Evolutionary conservation across 2,888 invertebrate species (phyloP).

Genomic region (Drosophila emarginata): DNA sequence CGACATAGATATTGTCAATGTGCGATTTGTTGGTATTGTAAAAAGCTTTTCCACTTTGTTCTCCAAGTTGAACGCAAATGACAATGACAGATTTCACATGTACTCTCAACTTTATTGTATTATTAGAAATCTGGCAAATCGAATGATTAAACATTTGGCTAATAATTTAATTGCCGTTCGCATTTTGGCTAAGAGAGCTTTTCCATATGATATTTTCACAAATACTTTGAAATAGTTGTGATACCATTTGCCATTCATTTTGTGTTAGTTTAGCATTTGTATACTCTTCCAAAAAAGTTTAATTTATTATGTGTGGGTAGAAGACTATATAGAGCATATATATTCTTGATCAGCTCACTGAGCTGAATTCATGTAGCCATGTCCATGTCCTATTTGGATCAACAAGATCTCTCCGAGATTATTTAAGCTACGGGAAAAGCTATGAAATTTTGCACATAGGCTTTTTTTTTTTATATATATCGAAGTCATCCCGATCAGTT

Average conservation of each 20-base stretch:
- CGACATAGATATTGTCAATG: slow-evolving; percentile 30
- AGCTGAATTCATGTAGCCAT: no score
- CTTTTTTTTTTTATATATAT: no score
- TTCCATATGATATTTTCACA: background rate
- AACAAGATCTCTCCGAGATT: no score
- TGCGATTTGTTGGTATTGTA: slow-evolving; percentile 46
- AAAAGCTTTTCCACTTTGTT: slow-evolving; percentile 42
- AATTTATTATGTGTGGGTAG: no score
- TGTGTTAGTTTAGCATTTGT: no score
- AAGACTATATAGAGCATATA: no score
- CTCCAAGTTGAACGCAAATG: background rate
- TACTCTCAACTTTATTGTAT: background rate
- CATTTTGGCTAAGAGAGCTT: background rate
- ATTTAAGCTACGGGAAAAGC: no score
- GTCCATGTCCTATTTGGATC: no score
- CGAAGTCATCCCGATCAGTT: no score
- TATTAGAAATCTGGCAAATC: background rate
- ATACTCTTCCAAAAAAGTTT: no score
- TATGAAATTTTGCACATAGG: no score
- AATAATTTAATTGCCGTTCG: background rate
- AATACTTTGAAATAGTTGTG: background rate
- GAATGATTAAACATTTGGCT: background rate
- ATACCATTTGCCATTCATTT: background rate
- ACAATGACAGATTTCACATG: background rate
- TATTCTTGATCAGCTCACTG: no score